Base-by-base conservation (phyloP, 2,797 vertebrate genomes). In the Salarias fasciatus region DNA sequence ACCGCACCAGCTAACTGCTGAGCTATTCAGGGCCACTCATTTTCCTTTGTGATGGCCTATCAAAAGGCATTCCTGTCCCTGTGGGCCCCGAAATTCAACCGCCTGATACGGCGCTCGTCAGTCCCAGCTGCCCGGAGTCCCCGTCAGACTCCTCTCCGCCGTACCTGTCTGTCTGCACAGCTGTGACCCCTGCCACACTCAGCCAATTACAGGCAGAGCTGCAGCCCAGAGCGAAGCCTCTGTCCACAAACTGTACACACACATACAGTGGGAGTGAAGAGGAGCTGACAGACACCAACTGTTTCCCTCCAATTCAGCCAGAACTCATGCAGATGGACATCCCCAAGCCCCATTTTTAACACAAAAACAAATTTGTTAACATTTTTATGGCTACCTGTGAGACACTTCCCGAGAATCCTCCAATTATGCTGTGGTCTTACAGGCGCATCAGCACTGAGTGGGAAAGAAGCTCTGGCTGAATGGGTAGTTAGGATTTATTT, bases 101-200 rank as follows among this genome's bases (percentile, higher is more conserved):
- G 49, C 49, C 76, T 78, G 64, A 71, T 75, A 50, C 29, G 43
- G 58, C 59, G 53, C 33, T 7, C 57, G 53, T 76, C 61, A 56
- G 72, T 66, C 65, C 47, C 76, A 82, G 72, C 72, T 79, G 82
- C 71, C 61, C n/a, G 45, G 30, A 77, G 63, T 42, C 30, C 3
- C 49, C 68, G 46, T 63, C 48, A 46, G 44, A 48, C 74, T 37
- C 40, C 33, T 47, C 14, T 55, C 45, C 56, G 18, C 10, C n/a
- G 49, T 38, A 77, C 72, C 82, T 76, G 69, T 63, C 71, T 66
- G 65, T 75, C 53, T 63, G 60, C 69, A 59, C 83, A 86, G 75
- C 80, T 83, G 82, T 75, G 82, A 79, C 80, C 80, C 61, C 28
- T 55, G 46, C 77, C 75, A 73, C 60, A 65, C 65, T 66, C 61